Evolutionary conservation across 2,888 invertebrate species (phyloP), one percentile per base, ranked within the genome.

Genomic region (Drepana falcataria): DNA sequence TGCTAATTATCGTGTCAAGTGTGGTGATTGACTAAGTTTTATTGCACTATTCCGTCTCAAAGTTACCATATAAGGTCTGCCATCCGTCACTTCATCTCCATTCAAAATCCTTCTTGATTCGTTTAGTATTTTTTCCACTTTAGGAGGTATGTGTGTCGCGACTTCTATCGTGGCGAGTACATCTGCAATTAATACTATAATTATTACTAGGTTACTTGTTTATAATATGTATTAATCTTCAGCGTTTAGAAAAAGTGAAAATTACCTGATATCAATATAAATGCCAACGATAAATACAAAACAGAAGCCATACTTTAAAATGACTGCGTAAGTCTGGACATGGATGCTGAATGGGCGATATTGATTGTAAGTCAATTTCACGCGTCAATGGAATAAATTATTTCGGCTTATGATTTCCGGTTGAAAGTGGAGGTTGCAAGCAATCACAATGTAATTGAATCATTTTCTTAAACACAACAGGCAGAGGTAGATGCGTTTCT

Each of bases 31-130:
- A 21, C 21, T 21, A 21, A 21, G 21, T 21, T 21, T 0, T 21
- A 21, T 21, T 21, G 21, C 21, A 21, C 21, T 21, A 21, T 21
- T 21, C 21, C 21, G 21, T 21, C 21, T 21, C 21, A 21, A 41
- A 59, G 60, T 68, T 79, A 86, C 88, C 87, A 88, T 88, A 47
- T 84, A 88, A 4, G 83, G 83, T 62, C 81, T 76, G 44, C 68
- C 77, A 4, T 86, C 85, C 2, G 71, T 73, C 0, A 85, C 84
- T 66, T 81, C 79, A 2, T 67, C 65, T 0, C 88, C 87, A 57
- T 81, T 75, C 52, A 88, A 81, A 34, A 88, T 86, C 66, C 88
- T 75, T 68, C 87, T 63, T 0, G 84, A 75, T 0, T 80, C 76
- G 58, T 86, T 84, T 35, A 85, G 54, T 48, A 81, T 60, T 48